phyloP scores from a whole-genome alignment of 2,797 vertebrate species.

The Leptoclinus maculatus region DNA sequence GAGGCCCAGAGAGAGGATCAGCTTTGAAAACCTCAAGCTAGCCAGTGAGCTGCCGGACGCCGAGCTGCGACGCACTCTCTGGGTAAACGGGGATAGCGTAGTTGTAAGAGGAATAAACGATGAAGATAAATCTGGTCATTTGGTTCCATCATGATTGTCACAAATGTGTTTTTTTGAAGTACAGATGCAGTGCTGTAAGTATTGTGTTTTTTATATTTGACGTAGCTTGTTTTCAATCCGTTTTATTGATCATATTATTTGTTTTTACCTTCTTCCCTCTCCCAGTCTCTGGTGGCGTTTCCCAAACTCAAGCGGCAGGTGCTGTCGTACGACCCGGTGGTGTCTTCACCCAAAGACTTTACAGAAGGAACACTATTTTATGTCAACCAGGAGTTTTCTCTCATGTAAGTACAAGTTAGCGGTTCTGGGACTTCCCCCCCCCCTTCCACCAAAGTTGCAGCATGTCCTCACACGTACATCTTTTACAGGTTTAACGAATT shows the following conservation, averaged over 20 bases:
- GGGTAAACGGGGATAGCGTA: slow-evolving; percentile 78
- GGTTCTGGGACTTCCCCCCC: not conserved
- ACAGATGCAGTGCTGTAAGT: not conserved
- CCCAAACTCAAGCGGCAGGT: slow-evolving; percentile 99
- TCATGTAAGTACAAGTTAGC: slow-evolving; percentile 88
- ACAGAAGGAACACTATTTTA: slow-evolving; percentile 97
- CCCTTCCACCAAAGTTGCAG: not conserved
- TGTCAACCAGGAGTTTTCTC: slow-evolving; percentile 99
- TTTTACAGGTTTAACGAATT: not conserved
- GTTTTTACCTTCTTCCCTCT: slow-evolving; percentile 8
- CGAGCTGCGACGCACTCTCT: slow-evolving; percentile 97
- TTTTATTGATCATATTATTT: not conserved
- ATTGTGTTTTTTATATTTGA: not conserved
- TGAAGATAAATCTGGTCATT: not conserved
- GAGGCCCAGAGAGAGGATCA: slow-evolving; percentile 97
- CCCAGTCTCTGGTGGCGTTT: slow-evolving; percentile 97
- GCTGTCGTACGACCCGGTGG: slow-evolving; percentile 94
- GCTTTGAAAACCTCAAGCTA: slow-evolving; percentile 98
- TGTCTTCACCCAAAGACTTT: slow-evolving; percentile 98
- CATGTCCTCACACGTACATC: not conserved
- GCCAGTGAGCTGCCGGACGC: slow-evolving; percentile 98
- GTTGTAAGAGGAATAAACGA: not conserved
- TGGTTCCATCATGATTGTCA: not conserved
- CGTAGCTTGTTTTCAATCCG: not conserved
- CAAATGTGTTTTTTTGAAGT: not conserved